phyloP scores from a whole-genome alignment of 2,888 invertebrate species.

The Axea sp. region DNA sequence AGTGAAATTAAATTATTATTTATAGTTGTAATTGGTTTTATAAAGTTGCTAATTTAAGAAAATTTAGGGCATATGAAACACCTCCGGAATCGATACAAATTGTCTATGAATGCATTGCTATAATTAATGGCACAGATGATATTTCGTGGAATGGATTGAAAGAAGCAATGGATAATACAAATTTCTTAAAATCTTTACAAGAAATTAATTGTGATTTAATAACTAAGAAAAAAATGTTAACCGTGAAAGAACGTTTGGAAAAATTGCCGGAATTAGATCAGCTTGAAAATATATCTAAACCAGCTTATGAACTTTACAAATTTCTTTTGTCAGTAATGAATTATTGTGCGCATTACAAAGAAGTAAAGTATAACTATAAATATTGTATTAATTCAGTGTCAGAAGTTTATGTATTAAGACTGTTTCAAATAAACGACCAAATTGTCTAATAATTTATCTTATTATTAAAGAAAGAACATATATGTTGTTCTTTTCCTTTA shows the following conservation, averaged over 20 bases:
- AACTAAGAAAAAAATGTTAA: constrained; percentile 85
- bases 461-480: no score
- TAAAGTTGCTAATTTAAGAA: no score
- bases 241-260: constrained; percentile 87
- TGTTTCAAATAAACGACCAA: no score
- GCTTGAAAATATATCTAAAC: constrained; percentile 91
- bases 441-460: no score
- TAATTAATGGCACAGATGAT: constrained; percentile 90
- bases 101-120: constrained; percentile 93
- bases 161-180: constrained; percentile 94
- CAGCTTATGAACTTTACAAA: constrained; percentile 91
- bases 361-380: no score
- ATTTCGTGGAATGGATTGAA: constrained; percentile 95
- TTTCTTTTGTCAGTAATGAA: constrained; percentile 92
- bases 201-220: constrained; percentile 92
- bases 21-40: no score
- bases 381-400: no score
- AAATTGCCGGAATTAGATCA: constrained; percentile 87
- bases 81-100: constrained; percentile 95
- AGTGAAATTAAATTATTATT: no score
- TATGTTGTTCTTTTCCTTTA: no score
- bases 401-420: no score
- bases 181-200: constrained; percentile 88
- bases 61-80: constrained; percentile 91
- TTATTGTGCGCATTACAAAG: constrained; percentile 93